Evolutionary conservation across 2,113 vertebrate species (phyloP), one percentile per base, ranked within the genome.

Genomic region (Scopus umbretta): DNA sequence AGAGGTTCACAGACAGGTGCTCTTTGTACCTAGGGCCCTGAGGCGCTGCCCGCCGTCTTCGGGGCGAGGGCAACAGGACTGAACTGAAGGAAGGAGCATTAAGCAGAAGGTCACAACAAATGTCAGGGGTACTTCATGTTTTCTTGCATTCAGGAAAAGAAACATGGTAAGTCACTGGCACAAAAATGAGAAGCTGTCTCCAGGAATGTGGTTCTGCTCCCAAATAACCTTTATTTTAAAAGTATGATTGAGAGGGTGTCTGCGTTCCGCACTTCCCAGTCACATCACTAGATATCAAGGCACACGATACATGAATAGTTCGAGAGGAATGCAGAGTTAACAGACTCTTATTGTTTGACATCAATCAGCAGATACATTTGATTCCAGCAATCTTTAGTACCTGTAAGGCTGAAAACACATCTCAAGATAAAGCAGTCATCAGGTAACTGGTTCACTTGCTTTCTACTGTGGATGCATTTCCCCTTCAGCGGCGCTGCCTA

Each of bases 161-260:
- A 83, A 74, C 9, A 1, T 5, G 29, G 3, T 1, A 32, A 65
- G 18, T 58, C 50, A 67, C 63, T 80, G 74, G 80, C 67, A 84
- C 2, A 80, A 87, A 92, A 96, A 95, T 79, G 91, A 97, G 90
- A 95, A 95, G 87, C 86, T 92, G 36, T 68, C 84, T 95, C 86
- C 94, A 94, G 91, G 81, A 92, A 94, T 2, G 36, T 32, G 73
- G 66, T 80, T 96, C 90, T 91, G 84, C 93, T 94, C 91, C 89
- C 93, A 96, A 56, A 95, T 26, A 92, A 87, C 66, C 74, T 96
- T 96, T 94, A 88, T 96, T 96, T 94, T 74, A 19, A 8, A 73
- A 71, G 27, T 3, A n/a, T 7, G 55, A 62, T 25, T 53, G 78
- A 73, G 92, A 87, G 34, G 65, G 63, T 11, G 9, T 19, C 88